These are phyloP conservation scores for Habropoda laboriosa DNA, from an alignment of 1,140 invertebrate genomes.

Conservation along the genomic window DNA sequence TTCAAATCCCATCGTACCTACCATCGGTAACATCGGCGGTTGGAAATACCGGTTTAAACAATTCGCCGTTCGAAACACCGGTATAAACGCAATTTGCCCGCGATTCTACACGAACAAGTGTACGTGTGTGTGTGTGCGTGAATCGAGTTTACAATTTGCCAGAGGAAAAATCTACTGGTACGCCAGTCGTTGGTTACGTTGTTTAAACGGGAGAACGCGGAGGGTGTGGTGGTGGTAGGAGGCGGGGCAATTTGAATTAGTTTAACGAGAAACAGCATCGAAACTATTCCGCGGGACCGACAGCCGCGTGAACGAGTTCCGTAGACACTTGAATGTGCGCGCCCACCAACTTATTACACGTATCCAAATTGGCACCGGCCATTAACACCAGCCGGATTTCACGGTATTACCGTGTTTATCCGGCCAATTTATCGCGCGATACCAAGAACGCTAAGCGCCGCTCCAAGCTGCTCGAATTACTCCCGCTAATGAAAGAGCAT, in stretches of 20 bases:
- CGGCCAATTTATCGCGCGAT: slow-evolving; percentile 27
- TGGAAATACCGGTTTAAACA: background rate
- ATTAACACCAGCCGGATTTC: slow-evolving; percentile 15
- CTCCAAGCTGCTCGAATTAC: slow-evolving; percentile 6
- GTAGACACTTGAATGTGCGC: background rate
- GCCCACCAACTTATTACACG: slow-evolving; percentile 17
- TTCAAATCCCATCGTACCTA: no score
- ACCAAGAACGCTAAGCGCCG: slow-evolving; percentile 15
- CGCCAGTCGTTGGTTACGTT: background rate
- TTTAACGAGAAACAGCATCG: slow-evolving; percentile 16
- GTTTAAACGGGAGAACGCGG: background rate
- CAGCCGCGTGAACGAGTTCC: background rate
- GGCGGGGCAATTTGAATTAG: slow-evolving; percentile 5
- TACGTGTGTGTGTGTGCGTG: no score
- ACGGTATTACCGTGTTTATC: slow-evolving; percentile 9
- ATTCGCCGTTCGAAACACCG: background rate
- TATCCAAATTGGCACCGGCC: slow-evolving; percentile 19
- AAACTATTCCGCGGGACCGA: background rate
- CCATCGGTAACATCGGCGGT: no score
- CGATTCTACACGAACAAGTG: background rate
- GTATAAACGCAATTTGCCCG: background rate
- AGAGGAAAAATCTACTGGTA: background rate
- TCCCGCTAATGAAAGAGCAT: slow-evolving; percentile 5
- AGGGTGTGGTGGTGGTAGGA: no score
- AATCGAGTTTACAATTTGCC: background rate